Evolutionary conservation across 2,113 vertebrate genomes (phyloP), one percentile per base, ranked within the genome.

Genomic region (Gymnorhina tibicen): DNA sequence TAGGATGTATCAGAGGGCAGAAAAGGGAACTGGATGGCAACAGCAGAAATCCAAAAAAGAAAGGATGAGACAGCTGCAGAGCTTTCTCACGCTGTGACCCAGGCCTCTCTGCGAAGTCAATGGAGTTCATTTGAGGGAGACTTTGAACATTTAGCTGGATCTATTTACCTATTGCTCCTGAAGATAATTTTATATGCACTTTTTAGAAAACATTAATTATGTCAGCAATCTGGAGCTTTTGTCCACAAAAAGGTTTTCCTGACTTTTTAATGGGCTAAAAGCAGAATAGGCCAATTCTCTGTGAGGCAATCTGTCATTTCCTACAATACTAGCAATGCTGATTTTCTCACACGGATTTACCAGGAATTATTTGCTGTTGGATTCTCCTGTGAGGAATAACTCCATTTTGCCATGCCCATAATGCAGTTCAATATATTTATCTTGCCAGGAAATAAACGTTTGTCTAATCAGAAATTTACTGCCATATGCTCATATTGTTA

Each of bases 371-470:
- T 82, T 76, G 58, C 50, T 63, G 53, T 23, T 73, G 77, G 55
- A 95, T 85, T 49, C 39, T 73, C 46, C 59, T 89, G 46, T 73
- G 87, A 91, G 84, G 89, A 96, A 16, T 66, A 87, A 69, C 30
- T 91, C 73, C 85, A 82, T 70, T 85, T 69, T 91, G 77, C 58
- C 41, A 62, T 82, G 67, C 53, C 67, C 66, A 87, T 85, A 83
- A 91, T 62, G 70, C 41, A 91, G 49, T 39, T 96, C 89, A 87
- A 69, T 91, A 62, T 28, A 69, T 66, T 89, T 85, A 53, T 55
- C 73, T 68, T 94, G 94, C 91, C 81, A 95, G 93, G 80, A 96
- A 96, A 94, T 55, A 68, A 63, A 90, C 6, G 0, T 86, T 95
- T 87, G 66, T 68, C 81, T 95, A 95, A 70, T 46, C 75, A 93